These are phyloP conservation scores for Holocentrus rufus DNA, from an alignment of 2,797 vertebrate species.

Conservation along the genomic window DNA sequence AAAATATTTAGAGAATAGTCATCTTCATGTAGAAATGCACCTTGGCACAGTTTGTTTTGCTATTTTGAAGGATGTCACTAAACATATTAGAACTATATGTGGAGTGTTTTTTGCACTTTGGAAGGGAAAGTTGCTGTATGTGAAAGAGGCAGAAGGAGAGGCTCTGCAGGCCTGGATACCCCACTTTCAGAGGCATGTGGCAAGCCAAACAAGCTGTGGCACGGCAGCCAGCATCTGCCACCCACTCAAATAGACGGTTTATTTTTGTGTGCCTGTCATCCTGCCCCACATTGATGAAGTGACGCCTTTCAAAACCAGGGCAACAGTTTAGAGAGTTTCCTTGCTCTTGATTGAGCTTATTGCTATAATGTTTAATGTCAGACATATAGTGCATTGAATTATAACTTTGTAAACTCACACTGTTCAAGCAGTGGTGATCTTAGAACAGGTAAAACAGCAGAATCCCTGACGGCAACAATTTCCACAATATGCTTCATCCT, in stretches of 20 bases:
- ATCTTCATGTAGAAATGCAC: no score
- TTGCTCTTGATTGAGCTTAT: constrained; percentile 11
- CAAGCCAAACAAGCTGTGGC: constrained; percentile 3
- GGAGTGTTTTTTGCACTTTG: no score
- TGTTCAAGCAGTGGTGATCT: not conserved
- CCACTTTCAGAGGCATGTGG: constrained; percentile 30
- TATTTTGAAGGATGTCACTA: no score
- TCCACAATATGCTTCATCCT: no score
- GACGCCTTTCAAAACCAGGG: constrained; percentile 32
- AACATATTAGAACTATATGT: no score
- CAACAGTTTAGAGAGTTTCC: constrained; percentile 15
- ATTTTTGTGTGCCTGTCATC: constrained; percentile 54
- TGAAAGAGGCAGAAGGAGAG: constrained; percentile 7
- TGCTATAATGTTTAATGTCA: not conserved
- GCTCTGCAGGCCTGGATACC: not conserved
- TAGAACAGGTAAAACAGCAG: not conserved
- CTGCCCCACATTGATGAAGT: constrained; percentile 30
- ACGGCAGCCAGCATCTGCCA: constrained; percentile 47
- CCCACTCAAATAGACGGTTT: constrained; percentile 60
- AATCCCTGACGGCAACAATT: not conserved
- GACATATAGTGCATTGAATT: not conserved
- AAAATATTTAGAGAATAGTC: no score
- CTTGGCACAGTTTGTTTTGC: no score
- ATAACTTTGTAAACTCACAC: not conserved
- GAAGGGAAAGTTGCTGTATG: not conserved